Conservation (phyloP, 2,113 vertebrate species). For the Varanus komodoensis region DNA sequence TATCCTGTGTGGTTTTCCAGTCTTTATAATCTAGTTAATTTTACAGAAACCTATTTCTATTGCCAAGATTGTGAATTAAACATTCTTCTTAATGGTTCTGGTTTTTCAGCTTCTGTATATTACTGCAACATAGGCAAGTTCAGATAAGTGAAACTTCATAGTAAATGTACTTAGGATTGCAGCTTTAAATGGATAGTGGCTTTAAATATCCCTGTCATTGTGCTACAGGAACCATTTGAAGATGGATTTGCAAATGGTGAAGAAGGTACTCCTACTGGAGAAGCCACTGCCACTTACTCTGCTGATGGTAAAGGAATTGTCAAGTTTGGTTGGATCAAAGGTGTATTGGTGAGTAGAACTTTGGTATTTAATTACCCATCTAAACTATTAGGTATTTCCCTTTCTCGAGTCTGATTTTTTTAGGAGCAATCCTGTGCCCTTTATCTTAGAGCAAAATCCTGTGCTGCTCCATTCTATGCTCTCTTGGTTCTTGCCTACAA, state of each 20-base stretch:
- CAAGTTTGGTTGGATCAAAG: slow-evolving; percentile 98
- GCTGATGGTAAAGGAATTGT: slow-evolving; percentile 93
- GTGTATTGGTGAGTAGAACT: slow-evolving; percentile 89
- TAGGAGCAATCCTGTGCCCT: too few species aligned
- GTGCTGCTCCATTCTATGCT: too few species aligned
- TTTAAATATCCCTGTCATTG: background rate
- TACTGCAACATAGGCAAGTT: background rate
- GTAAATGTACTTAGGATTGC: background rate
- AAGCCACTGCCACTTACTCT: slow-evolving; percentile 86
- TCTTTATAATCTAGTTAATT: background rate
- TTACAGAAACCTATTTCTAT: background rate
- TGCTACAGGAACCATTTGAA: slow-evolving; percentile 91
- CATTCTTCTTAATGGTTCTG: background rate
- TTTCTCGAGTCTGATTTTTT: background rate
- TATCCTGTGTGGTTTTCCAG: background rate
- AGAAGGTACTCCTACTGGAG: slow-evolving; percentile 91
- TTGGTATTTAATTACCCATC: background rate
- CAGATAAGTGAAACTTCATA: background rate
- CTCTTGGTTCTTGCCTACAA: too few species aligned
- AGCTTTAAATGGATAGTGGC: background rate
- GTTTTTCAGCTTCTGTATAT: background rate
- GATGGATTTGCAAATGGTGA: slow-evolving; percentile 97
- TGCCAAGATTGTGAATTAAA: background rate
- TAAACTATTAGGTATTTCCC: background rate
- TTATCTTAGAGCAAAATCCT: too few species aligned